Evolutionary conservation across 2,888 invertebrate genomes (phyloP).

Genomic region (Acanthosepion pharaonis): DNA sequence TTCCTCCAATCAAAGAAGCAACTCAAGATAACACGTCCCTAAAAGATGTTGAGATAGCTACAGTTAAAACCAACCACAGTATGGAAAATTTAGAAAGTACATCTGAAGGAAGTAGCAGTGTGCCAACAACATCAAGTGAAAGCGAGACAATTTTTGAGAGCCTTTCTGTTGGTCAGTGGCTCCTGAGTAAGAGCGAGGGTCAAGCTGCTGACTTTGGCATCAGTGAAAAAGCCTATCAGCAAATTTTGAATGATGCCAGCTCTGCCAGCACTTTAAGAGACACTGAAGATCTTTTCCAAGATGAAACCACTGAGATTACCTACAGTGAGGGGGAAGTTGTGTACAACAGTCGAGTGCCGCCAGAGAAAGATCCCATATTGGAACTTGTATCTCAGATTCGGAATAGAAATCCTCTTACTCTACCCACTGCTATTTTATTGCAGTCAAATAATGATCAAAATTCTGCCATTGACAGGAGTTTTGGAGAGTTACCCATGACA

Average conservation of each 20-base stretch:
- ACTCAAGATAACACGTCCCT: background rate
- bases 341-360: constrained; percentile 57
- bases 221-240: constrained; percentile 55
- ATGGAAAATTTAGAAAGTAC: background rate
- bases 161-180: constrained; percentile 73
- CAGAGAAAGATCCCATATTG: constrained; percentile 66
- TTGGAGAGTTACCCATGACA: background rate
- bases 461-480: background rate
- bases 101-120: background rate
- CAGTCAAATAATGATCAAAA: background rate
- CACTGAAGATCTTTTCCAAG: constrained; percentile 64
- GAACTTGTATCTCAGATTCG: constrained; percentile 57
- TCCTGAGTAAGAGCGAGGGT: constrained; percentile 71
- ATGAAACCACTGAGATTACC: constrained; percentile 57
- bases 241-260: constrained; percentile 58
- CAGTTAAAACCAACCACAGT: background rate
- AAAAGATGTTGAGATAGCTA: background rate
- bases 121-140: too few relatives aligned
- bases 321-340: constrained; percentile 69
- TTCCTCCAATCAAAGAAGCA: background rate
- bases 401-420: background rate
- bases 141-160: constrained; percentile 66
- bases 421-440: background rate
- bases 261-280: constrained; percentile 68
- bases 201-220: constrained; percentile 66